phyloP scores from a whole-genome alignment of 2,888 invertebrate genomes.

The Ennomos erosarius region DNA sequence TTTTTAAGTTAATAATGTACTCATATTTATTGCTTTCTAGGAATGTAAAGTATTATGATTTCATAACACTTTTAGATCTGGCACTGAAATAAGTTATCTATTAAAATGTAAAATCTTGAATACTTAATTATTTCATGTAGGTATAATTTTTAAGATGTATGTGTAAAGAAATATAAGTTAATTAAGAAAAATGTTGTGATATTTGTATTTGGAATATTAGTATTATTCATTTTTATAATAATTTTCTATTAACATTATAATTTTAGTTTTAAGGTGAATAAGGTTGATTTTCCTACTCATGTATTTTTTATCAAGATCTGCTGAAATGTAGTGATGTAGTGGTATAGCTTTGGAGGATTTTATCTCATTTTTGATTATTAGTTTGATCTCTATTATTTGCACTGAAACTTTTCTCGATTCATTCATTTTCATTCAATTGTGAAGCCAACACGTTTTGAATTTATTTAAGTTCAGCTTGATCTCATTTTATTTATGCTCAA shows the following conservation, averaged over 20 bases:
- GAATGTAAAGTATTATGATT: constrained; percentile 48
- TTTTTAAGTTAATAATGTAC: constrained; percentile 44
- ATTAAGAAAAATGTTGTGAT: constrained; percentile 83
- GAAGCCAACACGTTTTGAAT: too few relatives aligned
- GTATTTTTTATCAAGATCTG: constrained; percentile 4
- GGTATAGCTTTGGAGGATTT: constrained; percentile 7
- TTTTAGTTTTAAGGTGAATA: constrained; percentile 7
- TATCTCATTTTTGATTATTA: constrained; percentile 18
- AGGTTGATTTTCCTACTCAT: constrained; percentile 12
- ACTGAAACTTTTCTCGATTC: too few relatives aligned
- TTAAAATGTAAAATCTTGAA: constrained; percentile 71
- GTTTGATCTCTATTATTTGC: too few relatives aligned
- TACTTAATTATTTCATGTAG: constrained; percentile 75
- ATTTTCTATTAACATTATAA: constrained; percentile 21
- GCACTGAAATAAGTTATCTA: constrained; percentile 51
- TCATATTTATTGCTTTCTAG: constrained; percentile 60
- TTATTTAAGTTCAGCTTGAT: constrained; percentile 45
- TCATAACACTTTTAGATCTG: constrained; percentile 57
- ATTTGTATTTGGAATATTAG: constrained; percentile 85
- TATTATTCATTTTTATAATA: constrained; percentile 40
- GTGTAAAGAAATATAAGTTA: constrained; percentile 77
- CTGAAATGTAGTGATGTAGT: constrained; percentile 11
- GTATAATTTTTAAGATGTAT: constrained; percentile 71
- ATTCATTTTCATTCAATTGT: too few relatives aligned
- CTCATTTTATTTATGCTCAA: constrained; percentile 61